phyloP scores from a whole-genome alignment of 2,797 vertebrate genomes.

The Clamator glandarius region DNA sequence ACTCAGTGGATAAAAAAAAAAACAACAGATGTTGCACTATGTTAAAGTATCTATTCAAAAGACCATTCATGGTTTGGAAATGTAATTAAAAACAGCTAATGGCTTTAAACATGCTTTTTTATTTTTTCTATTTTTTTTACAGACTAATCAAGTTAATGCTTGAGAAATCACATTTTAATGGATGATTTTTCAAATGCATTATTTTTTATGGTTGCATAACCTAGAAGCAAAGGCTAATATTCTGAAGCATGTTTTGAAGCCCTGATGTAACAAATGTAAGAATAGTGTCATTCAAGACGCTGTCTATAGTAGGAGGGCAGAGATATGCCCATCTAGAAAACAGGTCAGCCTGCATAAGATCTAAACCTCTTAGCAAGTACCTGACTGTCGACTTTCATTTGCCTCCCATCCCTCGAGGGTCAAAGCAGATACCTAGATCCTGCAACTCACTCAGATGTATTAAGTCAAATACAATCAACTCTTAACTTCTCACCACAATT shows the following conservation, averaged over 20 bases:
- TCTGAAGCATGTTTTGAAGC: not conserved
- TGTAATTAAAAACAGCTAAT: not conserved
- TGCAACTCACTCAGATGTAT: not conserved
- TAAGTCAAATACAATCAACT: not conserved
- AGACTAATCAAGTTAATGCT: not conserved
- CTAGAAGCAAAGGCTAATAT: not conserved
- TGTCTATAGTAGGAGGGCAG: not conserved
- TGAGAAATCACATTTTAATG: slow-evolving; percentile 17
- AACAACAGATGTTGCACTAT: not conserved
- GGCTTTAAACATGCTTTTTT: not conserved
- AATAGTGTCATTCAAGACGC: not conserved
- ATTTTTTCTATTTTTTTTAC: not conserved
- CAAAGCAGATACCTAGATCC: not conserved
- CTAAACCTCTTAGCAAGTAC: not conserved
- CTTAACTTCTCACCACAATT: not conserved
- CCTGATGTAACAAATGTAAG: not conserved
- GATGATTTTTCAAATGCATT: not conserved
- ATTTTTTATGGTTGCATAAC: not conserved
- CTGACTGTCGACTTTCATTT: not conserved
- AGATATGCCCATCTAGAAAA: not conserved
- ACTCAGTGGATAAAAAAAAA: not conserved
- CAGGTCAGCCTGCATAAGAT: not conserved
- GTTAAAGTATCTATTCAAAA: not conserved
- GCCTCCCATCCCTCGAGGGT: not conserved
- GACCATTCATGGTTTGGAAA: not conserved